A percentile compares a stretch with the other conserved stretches of the same genome.
Conservation (phyloP, 2,797 vertebrate genomes). For the Tympanoctomys barrerae region DNA sequence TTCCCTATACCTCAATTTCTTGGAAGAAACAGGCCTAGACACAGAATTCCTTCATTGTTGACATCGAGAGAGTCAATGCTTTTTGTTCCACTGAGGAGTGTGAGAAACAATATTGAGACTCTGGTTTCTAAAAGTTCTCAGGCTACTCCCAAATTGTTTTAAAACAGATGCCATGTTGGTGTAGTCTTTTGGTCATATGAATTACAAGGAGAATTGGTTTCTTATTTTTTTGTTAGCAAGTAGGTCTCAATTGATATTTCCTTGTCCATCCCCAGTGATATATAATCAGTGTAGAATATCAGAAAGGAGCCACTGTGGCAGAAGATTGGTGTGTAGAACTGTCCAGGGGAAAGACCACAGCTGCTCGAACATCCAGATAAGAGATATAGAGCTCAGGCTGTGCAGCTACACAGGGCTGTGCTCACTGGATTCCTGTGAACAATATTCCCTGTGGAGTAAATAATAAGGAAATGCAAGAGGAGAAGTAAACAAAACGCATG, state of each 20-base stretch:
- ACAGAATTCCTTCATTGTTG: not conserved
- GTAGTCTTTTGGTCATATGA: not conserved
- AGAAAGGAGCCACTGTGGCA: not conserved
- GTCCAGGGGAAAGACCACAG: not conserved
- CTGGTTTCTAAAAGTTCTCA: not conserved
- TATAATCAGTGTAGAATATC: not conserved
- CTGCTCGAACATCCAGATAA: not conserved
- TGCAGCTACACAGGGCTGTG: not conserved
- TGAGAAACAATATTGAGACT: not conserved
- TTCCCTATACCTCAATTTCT: not conserved
- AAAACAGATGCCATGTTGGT: not conserved
- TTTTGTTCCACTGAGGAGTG: not conserved
- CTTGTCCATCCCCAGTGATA: not conserved
- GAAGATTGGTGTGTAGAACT: not conserved
- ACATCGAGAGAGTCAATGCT: not conserved
- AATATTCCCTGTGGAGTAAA: not conserved
- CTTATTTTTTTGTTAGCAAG: constrained; percentile 12
- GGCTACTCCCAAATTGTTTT: not conserved
- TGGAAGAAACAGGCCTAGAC: not conserved
- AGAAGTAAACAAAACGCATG: not conserved
- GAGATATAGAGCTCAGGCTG: not conserved
- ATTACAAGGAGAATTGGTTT: not conserved
- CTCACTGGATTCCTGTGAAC: too few relatives aligned
- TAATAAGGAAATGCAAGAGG: not conserved
- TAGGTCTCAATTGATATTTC: not conserved